Evolutionary conservation across 2,113 vertebrate species (phyloP), one percentile per base, ranked within the genome.

Genomic region (Copsychus sechellarum): DNA sequence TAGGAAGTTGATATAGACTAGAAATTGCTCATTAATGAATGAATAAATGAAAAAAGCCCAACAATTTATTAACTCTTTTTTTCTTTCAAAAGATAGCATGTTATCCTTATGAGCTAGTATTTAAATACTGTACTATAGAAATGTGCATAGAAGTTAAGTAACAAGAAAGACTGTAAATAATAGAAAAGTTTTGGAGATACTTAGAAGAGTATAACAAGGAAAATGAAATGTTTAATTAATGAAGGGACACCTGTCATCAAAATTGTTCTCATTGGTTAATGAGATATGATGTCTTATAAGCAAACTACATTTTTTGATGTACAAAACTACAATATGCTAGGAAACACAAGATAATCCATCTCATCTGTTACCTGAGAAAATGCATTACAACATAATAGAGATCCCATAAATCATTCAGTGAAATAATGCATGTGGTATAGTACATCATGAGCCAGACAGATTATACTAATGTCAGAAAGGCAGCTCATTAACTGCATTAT

Each of bases 401-500:
- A 84, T 62, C 43, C 36, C 47, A 80, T 97, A 95, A 96, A 96
- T 94, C 89, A 92, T 83, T 93, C 62, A 48, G 56, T 45, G 57
- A 95, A 93, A 82, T 77, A 82, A 69, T 90, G 57, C 42, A 8
- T 70, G 87, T 86, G 45, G 72, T 92, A 34, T 28, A 93, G 88
- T 48, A 89, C 64, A 73, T 93, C 86, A 90, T 87, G 89, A 97
- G 92, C 48, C 64, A 77, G 81, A 73, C 31, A 94, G 53, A 90
- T 93, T 93, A 94, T 77, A 90, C 60, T 80, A 93, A 93, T 66
- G 28, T 93, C 92, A 70, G 56, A 96, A 94, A 90, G 84, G 60
- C 40, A 95, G 84, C 56, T 94, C 88, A 87, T 93, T 92, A 96
- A 79, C 70, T 86, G n/a, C n/a, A 78, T 95, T 93, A 92, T 33